Evolutionary conservation across 2,113 vertebrate species (phyloP).

Genomic region (Ammospiza caudacuta): DNA sequence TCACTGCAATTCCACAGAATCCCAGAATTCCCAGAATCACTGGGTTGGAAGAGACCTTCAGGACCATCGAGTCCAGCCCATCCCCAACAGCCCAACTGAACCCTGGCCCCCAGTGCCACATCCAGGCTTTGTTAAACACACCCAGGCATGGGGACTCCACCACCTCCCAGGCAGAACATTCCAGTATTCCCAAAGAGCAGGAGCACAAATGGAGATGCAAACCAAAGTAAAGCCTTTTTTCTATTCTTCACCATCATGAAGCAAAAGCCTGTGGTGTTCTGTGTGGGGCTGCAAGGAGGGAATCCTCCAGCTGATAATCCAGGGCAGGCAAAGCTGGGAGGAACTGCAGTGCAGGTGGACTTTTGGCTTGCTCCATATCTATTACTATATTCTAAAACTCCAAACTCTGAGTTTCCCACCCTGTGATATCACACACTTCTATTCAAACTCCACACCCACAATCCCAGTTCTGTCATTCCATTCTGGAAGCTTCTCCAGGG

Average conservation of each 20-base stretch:
- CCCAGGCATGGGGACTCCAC: background rate
- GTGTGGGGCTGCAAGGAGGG: background rate
- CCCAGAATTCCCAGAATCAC: background rate
- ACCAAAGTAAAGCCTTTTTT: background rate
- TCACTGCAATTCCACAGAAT: slow-evolving; percentile 17
- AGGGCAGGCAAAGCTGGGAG: background rate
- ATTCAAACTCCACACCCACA: background rate
- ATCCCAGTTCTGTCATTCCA: background rate
- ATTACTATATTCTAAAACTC: background rate
- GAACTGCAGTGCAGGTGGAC: background rate
- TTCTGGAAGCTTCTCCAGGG: background rate
- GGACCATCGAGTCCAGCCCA: rapidly evolving
- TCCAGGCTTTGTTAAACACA: background rate
- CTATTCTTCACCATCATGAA: background rate
- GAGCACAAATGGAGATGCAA: background rate
- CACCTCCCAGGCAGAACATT: background rate
- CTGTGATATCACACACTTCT: background rate
- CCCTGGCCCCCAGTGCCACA: background rate
- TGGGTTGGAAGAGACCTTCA: background rate
- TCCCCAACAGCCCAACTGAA: rapidly evolving
- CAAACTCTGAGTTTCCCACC: background rate
- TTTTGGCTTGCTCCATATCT: background rate
- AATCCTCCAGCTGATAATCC: background rate
- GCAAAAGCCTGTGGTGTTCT: background rate
- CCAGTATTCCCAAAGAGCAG: background rate